Evolutionary conservation across 2,888 invertebrate species (phyloP).

Genomic region (Pomacea canaliculata): DNA sequence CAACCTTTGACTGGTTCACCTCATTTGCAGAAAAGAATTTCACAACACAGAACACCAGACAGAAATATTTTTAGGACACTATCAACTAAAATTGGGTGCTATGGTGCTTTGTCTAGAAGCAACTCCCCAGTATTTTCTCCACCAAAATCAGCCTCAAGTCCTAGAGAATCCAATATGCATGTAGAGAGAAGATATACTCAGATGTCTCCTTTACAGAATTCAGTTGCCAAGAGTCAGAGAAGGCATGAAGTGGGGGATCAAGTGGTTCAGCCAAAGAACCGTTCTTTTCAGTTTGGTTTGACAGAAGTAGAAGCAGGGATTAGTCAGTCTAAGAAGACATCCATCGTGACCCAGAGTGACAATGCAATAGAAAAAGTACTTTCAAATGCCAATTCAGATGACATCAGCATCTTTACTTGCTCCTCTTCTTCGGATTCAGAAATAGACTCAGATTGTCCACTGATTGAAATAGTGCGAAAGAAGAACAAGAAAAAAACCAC

Average conservation of each 20-base stretch:
- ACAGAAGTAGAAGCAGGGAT: too few relatives aligned
- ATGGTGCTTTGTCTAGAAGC: neutral
- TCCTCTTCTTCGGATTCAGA: constrained; percentile 3
- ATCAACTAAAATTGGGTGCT: neutral
- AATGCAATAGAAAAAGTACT: too few relatives aligned
- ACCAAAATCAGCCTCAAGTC: neutral
- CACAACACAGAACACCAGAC: neutral
- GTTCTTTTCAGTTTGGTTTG: too few relatives aligned
- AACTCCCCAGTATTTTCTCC: neutral
- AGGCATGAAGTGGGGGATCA: too few relatives aligned
- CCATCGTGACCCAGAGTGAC: too few relatives aligned
- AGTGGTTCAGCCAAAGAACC: too few relatives aligned
- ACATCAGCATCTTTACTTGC: neutral
- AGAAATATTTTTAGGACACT: neutral
- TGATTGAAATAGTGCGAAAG: neutral
- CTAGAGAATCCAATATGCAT: neutral
- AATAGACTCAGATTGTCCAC: neutral
- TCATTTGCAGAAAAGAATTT: neutral
- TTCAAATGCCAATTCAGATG: neutral
- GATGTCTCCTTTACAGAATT: too few relatives aligned
- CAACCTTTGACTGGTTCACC: too few relatives aligned
- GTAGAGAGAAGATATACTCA: too few relatives aligned
- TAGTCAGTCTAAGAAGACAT: too few relatives aligned
- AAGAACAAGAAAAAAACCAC: neutral
- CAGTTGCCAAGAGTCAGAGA: too few relatives aligned